phyloP scores from a whole-genome alignment of 2,113 vertebrate genomes.

The Haemorhous mexicanus region DNA sequence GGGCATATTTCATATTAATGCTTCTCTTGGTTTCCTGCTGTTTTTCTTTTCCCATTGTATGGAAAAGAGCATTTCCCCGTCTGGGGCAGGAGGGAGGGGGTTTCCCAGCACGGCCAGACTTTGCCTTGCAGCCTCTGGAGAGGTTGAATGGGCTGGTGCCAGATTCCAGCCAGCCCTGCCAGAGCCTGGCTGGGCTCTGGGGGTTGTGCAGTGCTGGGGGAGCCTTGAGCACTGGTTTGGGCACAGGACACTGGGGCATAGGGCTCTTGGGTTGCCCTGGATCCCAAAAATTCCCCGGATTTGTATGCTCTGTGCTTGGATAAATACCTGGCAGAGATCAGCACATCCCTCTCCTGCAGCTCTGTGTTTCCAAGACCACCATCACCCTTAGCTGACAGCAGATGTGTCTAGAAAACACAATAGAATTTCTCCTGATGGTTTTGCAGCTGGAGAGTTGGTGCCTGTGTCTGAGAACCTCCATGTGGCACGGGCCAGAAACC shows the following conservation, averaged over 20 bases:
- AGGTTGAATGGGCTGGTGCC: not conserved
- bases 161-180: not conserved
- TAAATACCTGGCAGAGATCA: rapidly evolving
- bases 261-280: not conserved
- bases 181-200: not conserved
- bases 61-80: constrained; percentile 21
- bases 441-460: not conserved
- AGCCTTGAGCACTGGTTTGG: not conserved
- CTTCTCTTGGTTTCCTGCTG: constrained; percentile 53
- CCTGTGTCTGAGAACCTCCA: not conserved
- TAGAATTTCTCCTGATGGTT: not conserved
- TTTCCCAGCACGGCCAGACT: not conserved
- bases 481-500: not conserved
- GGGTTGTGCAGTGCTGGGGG: not conserved
- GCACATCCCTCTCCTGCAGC: not conserved
- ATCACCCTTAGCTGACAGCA: not conserved
- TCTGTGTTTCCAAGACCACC: not conserved
- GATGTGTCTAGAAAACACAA: rapidly evolving
- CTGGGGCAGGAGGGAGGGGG: not conserved
- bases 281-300: not conserved
- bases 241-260: rapidly evolving
- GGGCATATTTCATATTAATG: not conserved
- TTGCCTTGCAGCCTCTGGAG: not conserved
- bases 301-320: rapidly evolving
- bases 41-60: constrained; percentile 47